phyloP scores from a whole-genome alignment of 1,140 invertebrate genomes.

The Cotesia typhae region DNA sequence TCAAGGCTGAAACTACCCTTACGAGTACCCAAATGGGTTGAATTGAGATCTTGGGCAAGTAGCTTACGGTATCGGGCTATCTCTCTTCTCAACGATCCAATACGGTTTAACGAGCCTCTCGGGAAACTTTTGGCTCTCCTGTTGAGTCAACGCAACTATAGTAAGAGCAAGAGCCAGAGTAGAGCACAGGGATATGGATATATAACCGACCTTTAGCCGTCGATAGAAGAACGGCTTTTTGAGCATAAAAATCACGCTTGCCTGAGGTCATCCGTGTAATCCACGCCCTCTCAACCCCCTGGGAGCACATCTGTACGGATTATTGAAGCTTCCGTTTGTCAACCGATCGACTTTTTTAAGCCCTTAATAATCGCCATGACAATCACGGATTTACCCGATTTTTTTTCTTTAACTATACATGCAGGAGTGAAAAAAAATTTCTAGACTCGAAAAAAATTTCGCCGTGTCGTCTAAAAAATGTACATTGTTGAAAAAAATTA shows the following conservation, averaged over 20 bases:
- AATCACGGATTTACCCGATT: not conserved
- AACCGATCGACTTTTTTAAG: conserved; percentile 26
- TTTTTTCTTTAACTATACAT: no score
- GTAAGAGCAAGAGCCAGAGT: not conserved
- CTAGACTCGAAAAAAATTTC: no score
- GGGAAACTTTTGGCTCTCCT: conserved; percentile 4
- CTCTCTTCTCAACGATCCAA: conserved; percentile 25
- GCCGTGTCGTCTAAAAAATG: no score
- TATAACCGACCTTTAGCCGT: not conserved
- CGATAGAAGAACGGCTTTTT: not conserved
- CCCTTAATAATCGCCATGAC: not conserved
- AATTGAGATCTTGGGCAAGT: not conserved
- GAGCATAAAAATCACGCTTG: conserved; percentile 32
- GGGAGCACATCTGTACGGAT: conserved; percentile 20
- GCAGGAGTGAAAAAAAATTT: no score
- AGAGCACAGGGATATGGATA: not conserved
- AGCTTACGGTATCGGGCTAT: not conserved
- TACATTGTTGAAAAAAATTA: no score
- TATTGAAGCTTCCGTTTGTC: conserved; percentile 18
- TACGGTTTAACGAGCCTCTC: conserved; percentile 20
- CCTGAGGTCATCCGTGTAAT: conserved; percentile 27
- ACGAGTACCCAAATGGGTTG: conserved; percentile 17
- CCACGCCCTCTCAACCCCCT: conserved; percentile 3
- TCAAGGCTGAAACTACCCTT: conserved; percentile 1
- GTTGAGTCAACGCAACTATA: not conserved